phyloP scores from a whole-genome alignment of 2,113 vertebrate species.

The Smithornis capensis region DNA sequence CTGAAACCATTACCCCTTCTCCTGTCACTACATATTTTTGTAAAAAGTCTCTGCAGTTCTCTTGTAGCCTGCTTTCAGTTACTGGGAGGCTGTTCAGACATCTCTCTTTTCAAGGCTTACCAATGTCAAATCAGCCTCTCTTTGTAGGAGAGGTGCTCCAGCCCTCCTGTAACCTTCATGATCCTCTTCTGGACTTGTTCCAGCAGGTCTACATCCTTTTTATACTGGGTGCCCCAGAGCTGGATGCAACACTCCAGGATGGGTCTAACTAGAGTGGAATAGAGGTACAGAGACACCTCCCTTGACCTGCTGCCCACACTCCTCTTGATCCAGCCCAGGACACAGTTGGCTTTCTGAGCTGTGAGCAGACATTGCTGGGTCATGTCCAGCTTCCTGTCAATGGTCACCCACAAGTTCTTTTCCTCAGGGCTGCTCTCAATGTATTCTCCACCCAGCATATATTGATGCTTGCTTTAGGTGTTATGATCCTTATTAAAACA shows the following conservation, averaged over 20 bases:
- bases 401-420: neutral
- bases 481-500: neutral
- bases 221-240: neutral
- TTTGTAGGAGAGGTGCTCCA: neutral
- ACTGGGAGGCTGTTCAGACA: neutral
- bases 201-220: neutral
- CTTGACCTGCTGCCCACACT: accelerated
- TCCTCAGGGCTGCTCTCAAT: neutral
- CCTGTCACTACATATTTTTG: neutral
- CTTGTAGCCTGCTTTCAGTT: neutral
- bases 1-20: neutral
- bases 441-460: neutral
- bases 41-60: neutral
- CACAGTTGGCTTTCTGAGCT: neutral
- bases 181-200: neutral
- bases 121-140: neutral
- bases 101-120: neutral
- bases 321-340: neutral
- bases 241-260: no score
- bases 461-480: neutral
- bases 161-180: neutral
- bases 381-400: neutral
- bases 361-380: neutral
- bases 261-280: neutral
- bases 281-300: neutral